These are phyloP conservation scores for Spea hammondii DNA, from an alignment of 2,797 vertebrate species.

Conservation along the genomic window DNA sequence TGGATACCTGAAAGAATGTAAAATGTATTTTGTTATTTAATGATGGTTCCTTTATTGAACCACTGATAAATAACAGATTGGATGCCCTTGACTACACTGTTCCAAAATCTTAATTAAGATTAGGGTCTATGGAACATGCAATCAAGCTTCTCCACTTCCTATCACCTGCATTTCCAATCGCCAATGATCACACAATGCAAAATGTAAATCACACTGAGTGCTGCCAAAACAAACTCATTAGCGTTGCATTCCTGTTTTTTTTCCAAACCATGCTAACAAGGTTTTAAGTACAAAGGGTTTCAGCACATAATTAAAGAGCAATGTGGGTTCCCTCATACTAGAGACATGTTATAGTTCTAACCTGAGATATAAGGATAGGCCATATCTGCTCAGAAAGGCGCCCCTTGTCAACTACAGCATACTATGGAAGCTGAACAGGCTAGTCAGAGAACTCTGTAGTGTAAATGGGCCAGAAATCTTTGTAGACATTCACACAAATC, in stretches of 20 bases:
- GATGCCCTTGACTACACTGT: conserved; percentile 14
- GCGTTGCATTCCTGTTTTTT: not conserved
- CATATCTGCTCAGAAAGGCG: too few species aligned
- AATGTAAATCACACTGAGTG: not conserved
- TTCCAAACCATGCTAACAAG: accelerated
- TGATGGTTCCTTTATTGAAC: conserved; percentile 12
- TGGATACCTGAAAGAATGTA: not conserved
- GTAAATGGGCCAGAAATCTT: too few species aligned
- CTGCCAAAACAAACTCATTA: not conserved
- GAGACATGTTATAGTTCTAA: not conserved
- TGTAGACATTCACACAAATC: too few species aligned
- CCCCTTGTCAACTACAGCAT: too few species aligned
- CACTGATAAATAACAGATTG: conserved; percentile 31
- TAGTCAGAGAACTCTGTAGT: too few species aligned
- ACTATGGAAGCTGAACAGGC: too few species aligned
- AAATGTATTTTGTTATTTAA: conserved; percentile 16
- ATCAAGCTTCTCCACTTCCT: not conserved
- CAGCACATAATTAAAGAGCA: not conserved
- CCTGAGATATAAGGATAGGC: not conserved
- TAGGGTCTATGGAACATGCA: conserved; percentile 1
- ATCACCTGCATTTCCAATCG: not conserved
- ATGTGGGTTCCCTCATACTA: not conserved
- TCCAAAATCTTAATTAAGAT: conserved; percentile 38
- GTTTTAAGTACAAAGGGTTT: accelerated
- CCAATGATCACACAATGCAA: accelerated